phyloP scores from a whole-genome alignment of 2,888 invertebrate species.

The Melikaiella ostensackeni region DNA sequence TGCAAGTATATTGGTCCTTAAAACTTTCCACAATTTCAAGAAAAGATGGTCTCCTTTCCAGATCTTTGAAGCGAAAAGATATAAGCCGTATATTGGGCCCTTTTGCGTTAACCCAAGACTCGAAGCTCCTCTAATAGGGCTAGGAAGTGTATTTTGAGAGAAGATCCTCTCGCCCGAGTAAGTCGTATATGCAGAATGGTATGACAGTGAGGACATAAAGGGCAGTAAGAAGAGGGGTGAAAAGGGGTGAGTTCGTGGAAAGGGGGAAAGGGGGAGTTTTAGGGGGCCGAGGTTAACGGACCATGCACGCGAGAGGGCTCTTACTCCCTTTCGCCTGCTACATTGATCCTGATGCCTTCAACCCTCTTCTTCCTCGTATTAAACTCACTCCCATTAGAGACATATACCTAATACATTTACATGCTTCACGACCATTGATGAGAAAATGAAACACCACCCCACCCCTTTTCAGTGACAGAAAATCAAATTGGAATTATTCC shows the following conservation, averaged over 20 bases:
- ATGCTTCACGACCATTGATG: slow-evolving; percentile 42
- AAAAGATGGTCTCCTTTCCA: not conserved
- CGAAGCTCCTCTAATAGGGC: slow-evolving; percentile 47
- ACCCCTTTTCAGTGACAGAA: slow-evolving; percentile 20
- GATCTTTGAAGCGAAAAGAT: not conserved
- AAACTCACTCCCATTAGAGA: slow-evolving; percentile 47
- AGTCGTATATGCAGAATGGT: slow-evolving; percentile 36
- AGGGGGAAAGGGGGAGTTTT: slow-evolving; percentile 53
- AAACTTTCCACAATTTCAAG: not conserved
- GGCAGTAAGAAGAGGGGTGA: slow-evolving; percentile 42
- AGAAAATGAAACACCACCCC: slow-evolving; percentile 29
- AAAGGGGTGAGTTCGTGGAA: slow-evolving; percentile 42
- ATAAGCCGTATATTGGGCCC: slow-evolving; percentile 13
- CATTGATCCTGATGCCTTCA: slow-evolving; percentile 59
- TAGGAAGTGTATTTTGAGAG: slow-evolving; percentile 54
- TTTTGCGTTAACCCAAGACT: slow-evolving; percentile 23
- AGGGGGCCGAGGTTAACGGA: slow-evolving; percentile 64
- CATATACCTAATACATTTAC: slow-evolving; percentile 40
- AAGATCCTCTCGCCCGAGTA: slow-evolving; percentile 52
- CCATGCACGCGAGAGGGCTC: slow-evolving; percentile 61
- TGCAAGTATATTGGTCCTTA: not conserved
- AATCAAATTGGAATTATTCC: slow-evolving; percentile 13
- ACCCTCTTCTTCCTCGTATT: slow-evolving; percentile 53
- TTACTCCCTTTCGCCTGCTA: slow-evolving; percentile 54
- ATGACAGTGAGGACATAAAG: slow-evolving; percentile 36